A percentile compares a stretch with the other conserved stretches of the same genome.
Conservation (phyloP, 2,888 invertebrate genomes). For the Ophioninae sp. region DNA sequence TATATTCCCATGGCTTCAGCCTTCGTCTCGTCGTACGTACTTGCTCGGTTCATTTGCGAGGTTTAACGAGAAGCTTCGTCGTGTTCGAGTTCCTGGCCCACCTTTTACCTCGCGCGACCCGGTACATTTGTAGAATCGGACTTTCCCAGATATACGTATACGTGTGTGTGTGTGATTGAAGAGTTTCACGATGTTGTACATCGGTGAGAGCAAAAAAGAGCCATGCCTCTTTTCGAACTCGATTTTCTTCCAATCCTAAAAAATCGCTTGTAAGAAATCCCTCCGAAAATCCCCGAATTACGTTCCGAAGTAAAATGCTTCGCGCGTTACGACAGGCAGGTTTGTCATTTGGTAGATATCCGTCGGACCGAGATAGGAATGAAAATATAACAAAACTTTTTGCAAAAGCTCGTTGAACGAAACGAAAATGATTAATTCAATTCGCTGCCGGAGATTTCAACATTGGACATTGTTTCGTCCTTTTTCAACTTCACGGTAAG, state of each 20-base stretch:
- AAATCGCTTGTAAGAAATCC: constrained; percentile 34
- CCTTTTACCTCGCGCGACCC: constrained; percentile 34
- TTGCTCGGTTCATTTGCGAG: constrained; percentile 61
- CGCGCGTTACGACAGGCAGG: constrained; percentile 13
- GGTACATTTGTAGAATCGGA: constrained; percentile 46
- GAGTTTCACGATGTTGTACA: background rate
- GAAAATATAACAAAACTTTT: background rate
- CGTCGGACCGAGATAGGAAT: constrained; percentile 12
- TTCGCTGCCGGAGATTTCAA: background rate
- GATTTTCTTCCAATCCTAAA: constrained; percentile 12
- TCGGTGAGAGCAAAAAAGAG: constrained; percentile 33
- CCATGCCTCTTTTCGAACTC: constrained; percentile 22
- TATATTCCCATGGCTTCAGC: constrained; percentile 23
- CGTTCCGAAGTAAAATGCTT: background rate
- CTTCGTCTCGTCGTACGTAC: constrained; percentile 46
- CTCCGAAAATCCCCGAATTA: constrained; percentile 43
- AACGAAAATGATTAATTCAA: background rate
- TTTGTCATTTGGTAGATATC: constrained; percentile 7
- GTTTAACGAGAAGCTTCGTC: constrained; percentile 58
- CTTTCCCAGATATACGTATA: background rate
- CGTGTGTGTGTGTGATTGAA: constrained; percentile 17
- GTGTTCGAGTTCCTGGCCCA: constrained; percentile 17
- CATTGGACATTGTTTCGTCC: background rate
- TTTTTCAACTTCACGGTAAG: constrained; percentile 25
- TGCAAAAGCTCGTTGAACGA: background rate